Evolutionary conservation across 1,140 invertebrate genomes (phyloP), one percentile per base, ranked within the genome.

Genomic region (Trachymyrmex cornetzi): DNA sequence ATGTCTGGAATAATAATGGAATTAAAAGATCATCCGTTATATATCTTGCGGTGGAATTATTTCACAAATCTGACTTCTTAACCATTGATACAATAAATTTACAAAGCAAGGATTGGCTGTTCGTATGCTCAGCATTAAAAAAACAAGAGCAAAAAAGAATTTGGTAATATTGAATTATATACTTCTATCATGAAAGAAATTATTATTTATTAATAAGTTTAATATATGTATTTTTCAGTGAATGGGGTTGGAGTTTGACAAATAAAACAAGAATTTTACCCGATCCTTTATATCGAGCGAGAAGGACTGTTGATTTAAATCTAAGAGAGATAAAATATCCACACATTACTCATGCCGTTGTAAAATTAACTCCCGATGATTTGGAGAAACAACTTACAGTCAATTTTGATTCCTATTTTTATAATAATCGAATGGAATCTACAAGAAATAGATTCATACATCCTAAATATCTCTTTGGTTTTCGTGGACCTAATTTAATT

Each of bases 101-200:
- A 9, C 96, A 97, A 88, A 95, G 95, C 24, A 96, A 94, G 64
- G 96, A 98, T 88, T 98, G 97, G 97, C 92, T 98, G 24, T 98
- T 97, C 92, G 97, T 96, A 24, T 98, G 97, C 92, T 95, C 96
- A 50, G 96, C 97, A 6, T 95, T 95, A 66, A 93, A 92, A 16
- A 91, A 96, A 22, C 92, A 96, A 77, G 95, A 94, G 30, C 93
- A 95, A 9, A 95, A 96, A 75, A 95, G 96, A 94, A 95, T 96
- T 92, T 98, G 97, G 97, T 97, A 95, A 96, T 19, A 63, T 44
- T 59, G 27, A 79, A 24, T 53, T 55, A 30, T 11, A 53, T 50
- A 57, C 63, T 38, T 53, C 53, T 74, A 48, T 2, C 55, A 34
- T 16, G n/a, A n/a, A 38, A 53, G 1, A 48, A 74, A 44, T 63